Evolutionary conservation across 2,888 invertebrate species (phyloP).

Genomic region (Muschampia plurimacula): DNA sequence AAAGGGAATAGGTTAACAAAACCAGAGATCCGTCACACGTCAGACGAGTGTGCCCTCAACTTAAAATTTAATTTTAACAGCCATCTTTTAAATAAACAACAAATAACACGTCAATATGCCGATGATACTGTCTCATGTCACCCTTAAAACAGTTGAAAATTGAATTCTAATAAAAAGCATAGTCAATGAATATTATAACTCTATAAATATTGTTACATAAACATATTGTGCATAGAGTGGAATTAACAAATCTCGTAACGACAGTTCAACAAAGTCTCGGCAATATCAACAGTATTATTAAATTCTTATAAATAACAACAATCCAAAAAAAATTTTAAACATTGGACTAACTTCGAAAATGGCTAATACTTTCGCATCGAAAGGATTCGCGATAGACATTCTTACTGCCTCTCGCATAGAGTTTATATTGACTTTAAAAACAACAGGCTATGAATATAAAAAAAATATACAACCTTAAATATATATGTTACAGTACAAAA

Average conservation of each 20-base stretch:
- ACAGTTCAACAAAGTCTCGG: slow-evolving; percentile 35
- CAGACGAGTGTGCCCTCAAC: slow-evolving; percentile 42
- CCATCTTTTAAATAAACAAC: slow-evolving; percentile 50
- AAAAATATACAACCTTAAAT: not conserved
- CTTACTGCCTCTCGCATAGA: not conserved
- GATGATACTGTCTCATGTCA: slow-evolving; percentile 25
- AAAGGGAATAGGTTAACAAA: slow-evolving; percentile 20
- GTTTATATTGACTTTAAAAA: slow-evolving; percentile 2
- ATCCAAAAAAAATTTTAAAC: slow-evolving; percentile 53
- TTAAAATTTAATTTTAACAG: slow-evolving; percentile 51
- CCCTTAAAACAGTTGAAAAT: not conserved
- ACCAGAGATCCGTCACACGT: slow-evolving; percentile 49
- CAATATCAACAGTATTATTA: slow-evolving; percentile 44
- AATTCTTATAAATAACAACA: slow-evolving; percentile 54
- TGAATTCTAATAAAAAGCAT: not conserved
- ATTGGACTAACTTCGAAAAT: slow-evolving; percentile 55
- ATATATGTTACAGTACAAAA: slow-evolving; percentile 1
- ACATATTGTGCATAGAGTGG: not conserved
- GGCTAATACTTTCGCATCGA: slow-evolving; percentile 49
- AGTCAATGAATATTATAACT: not conserved
- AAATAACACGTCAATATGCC: slow-evolving; percentile 47
- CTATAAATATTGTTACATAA: not conserved
- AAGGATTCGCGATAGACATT: slow-evolving; percentile 42
- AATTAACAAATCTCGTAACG: slow-evolving; percentile 1
- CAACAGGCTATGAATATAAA: slow-evolving; percentile 4